Evolutionary conservation across 2,888 invertebrate genomes (phyloP).

Genomic region (Campaea margaritaria): DNA sequence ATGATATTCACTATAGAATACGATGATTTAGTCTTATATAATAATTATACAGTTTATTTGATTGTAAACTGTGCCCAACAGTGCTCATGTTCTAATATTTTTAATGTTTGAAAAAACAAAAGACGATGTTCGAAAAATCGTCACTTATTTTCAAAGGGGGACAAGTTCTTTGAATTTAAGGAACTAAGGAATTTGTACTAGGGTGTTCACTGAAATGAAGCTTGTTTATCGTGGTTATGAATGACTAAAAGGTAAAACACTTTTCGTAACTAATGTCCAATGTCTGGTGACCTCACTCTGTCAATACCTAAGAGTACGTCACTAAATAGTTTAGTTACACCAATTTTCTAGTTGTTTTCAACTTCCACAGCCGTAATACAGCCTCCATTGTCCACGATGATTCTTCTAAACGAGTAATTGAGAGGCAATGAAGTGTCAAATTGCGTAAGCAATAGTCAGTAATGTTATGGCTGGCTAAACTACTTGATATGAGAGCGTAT

Average conservation of each 20-base stretch:
- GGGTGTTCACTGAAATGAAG: too few relatives aligned
- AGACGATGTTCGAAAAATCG: too few relatives aligned
- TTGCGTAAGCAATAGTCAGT: slow-evolving; percentile 44
- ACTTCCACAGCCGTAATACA: slow-evolving; percentile 48
- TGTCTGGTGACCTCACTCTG: slow-evolving; percentile 3
- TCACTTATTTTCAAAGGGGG: too few relatives aligned
- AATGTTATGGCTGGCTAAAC: slow-evolving; percentile 33
- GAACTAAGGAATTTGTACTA: too few relatives aligned
- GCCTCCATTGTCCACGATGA: slow-evolving; percentile 53
- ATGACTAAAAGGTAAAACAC: slow-evolving; percentile 6
- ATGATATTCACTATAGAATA: too few relatives aligned
- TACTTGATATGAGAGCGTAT: slow-evolving; percentile 4
- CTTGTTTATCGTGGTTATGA: not conserved
- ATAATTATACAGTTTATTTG: too few relatives aligned
- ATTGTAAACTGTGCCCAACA: too few relatives aligned
- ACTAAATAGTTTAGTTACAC: slow-evolving; percentile 32
- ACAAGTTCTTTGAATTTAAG: too few relatives aligned
- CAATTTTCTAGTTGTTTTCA: slow-evolving; percentile 49
- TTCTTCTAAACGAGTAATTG: slow-evolving; percentile 65
- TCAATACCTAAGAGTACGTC: slow-evolving; percentile 16
- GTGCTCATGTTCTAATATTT: too few relatives aligned
- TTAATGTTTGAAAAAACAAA: too few relatives aligned
- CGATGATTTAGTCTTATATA: too few relatives aligned
- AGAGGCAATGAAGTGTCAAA: slow-evolving; percentile 58
- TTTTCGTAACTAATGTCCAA: not conserved